Evolutionary conservation across 2,888 invertebrate genomes (phyloP).

Genomic region (Leistus spinibarbis): DNA sequence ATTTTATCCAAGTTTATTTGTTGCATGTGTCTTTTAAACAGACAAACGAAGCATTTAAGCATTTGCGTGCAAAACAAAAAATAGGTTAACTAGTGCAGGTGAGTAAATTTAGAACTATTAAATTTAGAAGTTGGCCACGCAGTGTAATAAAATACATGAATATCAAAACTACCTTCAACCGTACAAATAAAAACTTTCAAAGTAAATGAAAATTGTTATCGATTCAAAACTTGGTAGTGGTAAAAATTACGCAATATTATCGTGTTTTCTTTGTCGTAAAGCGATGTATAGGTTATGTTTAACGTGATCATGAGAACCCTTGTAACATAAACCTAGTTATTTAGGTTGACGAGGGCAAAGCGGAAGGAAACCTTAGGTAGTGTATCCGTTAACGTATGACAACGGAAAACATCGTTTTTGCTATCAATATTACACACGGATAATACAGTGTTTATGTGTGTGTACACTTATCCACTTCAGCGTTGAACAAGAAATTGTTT

Average conservation of each 20-base stretch:
- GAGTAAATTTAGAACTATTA: conserved; percentile 14
- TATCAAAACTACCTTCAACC: too few species aligned
- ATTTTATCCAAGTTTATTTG: too few species aligned
- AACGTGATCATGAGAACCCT: not conserved
- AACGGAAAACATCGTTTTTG: not conserved
- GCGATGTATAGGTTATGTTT: not conserved
- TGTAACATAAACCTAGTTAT: not conserved
- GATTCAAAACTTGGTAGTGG: too few species aligned
- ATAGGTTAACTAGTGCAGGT: conserved; percentile 27
- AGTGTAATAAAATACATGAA: too few species aligned
- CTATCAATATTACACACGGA: not conserved
- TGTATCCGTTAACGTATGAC: not conserved
- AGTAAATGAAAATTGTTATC: not conserved
- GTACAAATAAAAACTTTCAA: too few species aligned
- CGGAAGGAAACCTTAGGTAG: not conserved
- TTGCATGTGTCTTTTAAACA: too few species aligned
- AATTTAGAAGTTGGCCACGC: not conserved
- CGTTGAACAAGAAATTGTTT: too few species aligned
- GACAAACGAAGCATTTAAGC: not conserved
- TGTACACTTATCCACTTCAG: not conserved
- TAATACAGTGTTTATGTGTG: not conserved
- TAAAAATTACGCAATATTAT: too few species aligned
- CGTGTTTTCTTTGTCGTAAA: not conserved
- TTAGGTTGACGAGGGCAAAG: not conserved
- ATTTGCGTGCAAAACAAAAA: conserved; percentile 30